These are phyloP conservation scores for Bellardia pandia DNA, from an alignment of 2,888 invertebrate genomes.

Conservation along the genomic window DNA sequence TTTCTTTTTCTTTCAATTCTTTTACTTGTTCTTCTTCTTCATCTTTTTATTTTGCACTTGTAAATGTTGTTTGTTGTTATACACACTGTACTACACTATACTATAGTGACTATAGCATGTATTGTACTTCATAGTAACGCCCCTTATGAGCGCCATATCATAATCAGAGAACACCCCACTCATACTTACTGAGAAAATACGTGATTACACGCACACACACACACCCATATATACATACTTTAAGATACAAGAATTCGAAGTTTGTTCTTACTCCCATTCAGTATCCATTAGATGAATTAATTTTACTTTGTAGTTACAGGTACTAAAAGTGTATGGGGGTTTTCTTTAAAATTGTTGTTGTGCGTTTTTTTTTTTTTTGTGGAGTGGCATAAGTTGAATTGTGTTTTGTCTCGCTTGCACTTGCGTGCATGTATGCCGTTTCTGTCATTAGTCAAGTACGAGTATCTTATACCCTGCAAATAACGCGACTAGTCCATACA, in stretches of 20 bases:
- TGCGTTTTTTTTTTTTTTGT: neutral
- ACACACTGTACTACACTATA: neutral
- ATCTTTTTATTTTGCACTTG: constrained; percentile 8
- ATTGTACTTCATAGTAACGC: constrained; percentile 51
- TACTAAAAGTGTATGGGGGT: constrained; percentile 5
- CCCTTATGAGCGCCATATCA: constrained; percentile 66
- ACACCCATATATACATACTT: neutral
- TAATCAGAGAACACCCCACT: constrained; percentile 51
- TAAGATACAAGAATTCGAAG: neutral
- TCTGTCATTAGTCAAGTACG: constrained; percentile 9
- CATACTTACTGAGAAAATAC: neutral
- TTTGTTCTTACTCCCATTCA: constrained; percentile 1
- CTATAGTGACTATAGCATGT: no score
- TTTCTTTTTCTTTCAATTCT: neutral
- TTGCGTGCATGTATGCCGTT: neutral
- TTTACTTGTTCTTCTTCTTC: neutral
- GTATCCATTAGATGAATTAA: constrained; percentile 17
- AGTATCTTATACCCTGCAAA: constrained; percentile 33
- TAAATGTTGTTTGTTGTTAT: constrained; percentile 14
- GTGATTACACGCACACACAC: neutral
- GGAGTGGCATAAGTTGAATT: neutral
- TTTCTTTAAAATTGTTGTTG: neutral
- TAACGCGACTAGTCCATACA: no score
- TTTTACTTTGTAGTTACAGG: constrained; percentile 31
- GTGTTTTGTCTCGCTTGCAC: constrained; percentile 22